Base-by-base conservation (phyloP, 2,797 vertebrate species). In the Megaceryle alcyon region DNA sequence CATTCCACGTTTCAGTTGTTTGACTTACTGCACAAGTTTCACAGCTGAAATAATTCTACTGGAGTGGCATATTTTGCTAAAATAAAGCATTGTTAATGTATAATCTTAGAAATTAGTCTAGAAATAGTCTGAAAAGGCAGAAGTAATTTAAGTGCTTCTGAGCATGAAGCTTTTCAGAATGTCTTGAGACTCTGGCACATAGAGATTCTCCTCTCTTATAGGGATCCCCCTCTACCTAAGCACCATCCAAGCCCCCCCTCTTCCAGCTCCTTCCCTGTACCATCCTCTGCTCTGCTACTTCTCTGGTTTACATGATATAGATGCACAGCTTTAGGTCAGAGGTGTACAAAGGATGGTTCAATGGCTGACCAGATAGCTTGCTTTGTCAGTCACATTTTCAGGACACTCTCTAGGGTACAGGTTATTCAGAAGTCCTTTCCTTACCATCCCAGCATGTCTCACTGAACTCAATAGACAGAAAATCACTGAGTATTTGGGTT, bases 221-320 rank as follows among this genome's bases (percentile, higher is more conserved):
- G 33, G 39, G 21, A 41, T 51, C 8, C 7, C 3, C 4, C 4
- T 31, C 15, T 68, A 26, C 5, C 4, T 23, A n/a, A 87, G 23
- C 22, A 72, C 2, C 5, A 21, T 29, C 25, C 0, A 1, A 71
- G 43, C 6, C 2, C 17, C 1, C 1, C 7, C 1, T 3, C 33
- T 54, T 66, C 31, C 20, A 60, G 19, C 14, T 68, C 22, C 7
- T 12, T 53, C 41, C n/a, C 23, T n/a, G 6, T 12, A 39, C 4
- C 3, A 0, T 41, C 26, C 4, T 53, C 33, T 80, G 7, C 28
- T 53, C 44, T 72, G 14, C 16, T 71, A 0, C 44, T 68, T 39
- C n/a, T 39, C 9, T 53, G 16, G 29, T 48, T 91, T 56, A 19
- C 8, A 8, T 3, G 4, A 7, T 9, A 4, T 11, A 14, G 17